Conservation (phyloP, 2,113 vertebrate species). For the Turdus rufiventris region DNA sequence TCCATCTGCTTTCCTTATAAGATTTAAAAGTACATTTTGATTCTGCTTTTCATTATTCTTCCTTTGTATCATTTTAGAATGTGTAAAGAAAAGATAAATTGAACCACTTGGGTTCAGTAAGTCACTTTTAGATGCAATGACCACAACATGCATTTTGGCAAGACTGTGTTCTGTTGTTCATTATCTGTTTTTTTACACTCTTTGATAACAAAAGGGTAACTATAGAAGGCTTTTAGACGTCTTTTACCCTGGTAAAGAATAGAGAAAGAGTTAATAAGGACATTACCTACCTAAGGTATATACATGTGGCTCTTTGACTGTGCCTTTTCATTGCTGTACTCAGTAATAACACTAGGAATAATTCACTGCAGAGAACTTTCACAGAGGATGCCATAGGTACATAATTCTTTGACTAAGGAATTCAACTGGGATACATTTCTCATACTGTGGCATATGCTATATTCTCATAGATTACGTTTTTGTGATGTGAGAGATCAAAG, state of each 20-base stretch:
- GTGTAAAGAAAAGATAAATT: neutral
- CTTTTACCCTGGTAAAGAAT: neutral
- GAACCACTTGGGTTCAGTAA: neutral
- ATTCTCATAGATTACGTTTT: constrained; percentile 17
- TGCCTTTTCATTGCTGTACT: neutral
- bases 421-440: constrained; percentile 36
- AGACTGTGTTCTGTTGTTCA: neutral
- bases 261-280: neutral
- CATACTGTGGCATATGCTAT: neutral
- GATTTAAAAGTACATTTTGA: neutral
- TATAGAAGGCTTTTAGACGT: neutral
- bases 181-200: neutral
- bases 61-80: neutral
- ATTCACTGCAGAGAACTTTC: neutral
- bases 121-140: neutral
- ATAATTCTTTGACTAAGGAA: constrained; percentile 21
- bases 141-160: neutral
- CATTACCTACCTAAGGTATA: neutral
- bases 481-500: constrained; percentile 51
- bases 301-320: neutral
- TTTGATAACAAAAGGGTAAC: neutral
- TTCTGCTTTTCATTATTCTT: neutral
- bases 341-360: neutral
- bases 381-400: neutral
- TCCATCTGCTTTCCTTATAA: neutral